phyloP scores from a whole-genome alignment of 2,888 invertebrate genomes.

The Sinhomidia bicolor region DNA sequence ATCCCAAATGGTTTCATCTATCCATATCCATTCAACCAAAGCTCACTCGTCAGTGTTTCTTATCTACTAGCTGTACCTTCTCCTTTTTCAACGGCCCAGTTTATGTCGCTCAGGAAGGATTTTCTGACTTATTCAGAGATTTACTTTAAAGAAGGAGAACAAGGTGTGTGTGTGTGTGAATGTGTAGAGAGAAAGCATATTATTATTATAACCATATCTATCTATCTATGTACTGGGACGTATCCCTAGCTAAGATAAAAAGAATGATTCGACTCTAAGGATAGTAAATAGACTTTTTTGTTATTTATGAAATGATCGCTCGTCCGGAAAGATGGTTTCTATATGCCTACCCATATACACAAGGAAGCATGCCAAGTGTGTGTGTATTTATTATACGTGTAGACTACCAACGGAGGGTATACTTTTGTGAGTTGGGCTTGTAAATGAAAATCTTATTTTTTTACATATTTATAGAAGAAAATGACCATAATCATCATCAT shows the following conservation, averaged over 20 bases:
- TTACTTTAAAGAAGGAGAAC: not conserved
- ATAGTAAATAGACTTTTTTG: not conserved
- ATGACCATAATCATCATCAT: no score
- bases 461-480: not conserved
- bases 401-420: no score
- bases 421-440: constrained; percentile 11
- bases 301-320: constrained; percentile 19
- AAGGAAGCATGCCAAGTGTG: no score
- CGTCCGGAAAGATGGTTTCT: no score
- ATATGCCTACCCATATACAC: no score
- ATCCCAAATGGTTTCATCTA: not conserved
- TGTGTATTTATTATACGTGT: no score
- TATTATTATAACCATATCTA: no score
- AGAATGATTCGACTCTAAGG: not conserved
- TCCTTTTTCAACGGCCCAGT: not conserved
- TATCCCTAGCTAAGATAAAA: no score
- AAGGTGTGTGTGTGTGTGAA: no score
- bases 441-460: constrained; percentile 13
- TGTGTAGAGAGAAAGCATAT: no score
- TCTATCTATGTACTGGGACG: no score
- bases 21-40: not conserved
- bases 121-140: constrained; percentile 21
- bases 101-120: constrained; percentile 28
- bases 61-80: constrained; percentile 11
- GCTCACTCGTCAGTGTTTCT: not conserved